These are phyloP conservation scores for Lamellibrachia satsuma DNA, from an alignment of 2,888 invertebrate genomes.

Conservation along the genomic window DNA sequence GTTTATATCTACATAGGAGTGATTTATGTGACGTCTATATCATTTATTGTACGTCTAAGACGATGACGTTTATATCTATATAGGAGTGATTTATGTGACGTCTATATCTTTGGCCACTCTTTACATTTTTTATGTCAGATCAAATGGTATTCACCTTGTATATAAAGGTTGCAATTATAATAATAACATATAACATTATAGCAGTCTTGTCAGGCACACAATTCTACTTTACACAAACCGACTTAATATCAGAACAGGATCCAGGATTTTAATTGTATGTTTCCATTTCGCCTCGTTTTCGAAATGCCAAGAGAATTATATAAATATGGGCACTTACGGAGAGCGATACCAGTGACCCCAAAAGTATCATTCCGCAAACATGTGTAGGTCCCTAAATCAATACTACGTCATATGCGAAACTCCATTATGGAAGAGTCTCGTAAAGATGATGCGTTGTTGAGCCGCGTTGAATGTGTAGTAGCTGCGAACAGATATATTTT, in stretches of 20 bases:
- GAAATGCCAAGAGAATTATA: not conserved
- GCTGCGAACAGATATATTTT: not conserved
- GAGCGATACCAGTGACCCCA: too few relatives aligned
- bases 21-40: too few relatives aligned
- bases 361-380: too few relatives aligned
- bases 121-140: not conserved
- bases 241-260: not conserved
- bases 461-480: not conserved
- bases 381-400: not conserved
- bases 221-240: not conserved
- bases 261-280: not conserved
- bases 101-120: not conserved
- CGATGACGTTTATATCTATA: not conserved
- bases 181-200: not conserved
- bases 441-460: not conserved
- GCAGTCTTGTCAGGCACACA: not conserved
- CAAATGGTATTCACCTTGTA: not conserved
- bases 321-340: too few relatives aligned
- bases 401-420: not conserved
- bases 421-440: not conserved
- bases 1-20: not conserved
- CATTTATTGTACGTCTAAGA: not conserved
- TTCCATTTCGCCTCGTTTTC: not conserved
- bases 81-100: too few relatives aligned
- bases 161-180: not conserved